These are phyloP conservation scores for Eulacestoma nigropectus DNA, from an alignment of 2,113 vertebrate genomes.

Conservation along the genomic window DNA sequence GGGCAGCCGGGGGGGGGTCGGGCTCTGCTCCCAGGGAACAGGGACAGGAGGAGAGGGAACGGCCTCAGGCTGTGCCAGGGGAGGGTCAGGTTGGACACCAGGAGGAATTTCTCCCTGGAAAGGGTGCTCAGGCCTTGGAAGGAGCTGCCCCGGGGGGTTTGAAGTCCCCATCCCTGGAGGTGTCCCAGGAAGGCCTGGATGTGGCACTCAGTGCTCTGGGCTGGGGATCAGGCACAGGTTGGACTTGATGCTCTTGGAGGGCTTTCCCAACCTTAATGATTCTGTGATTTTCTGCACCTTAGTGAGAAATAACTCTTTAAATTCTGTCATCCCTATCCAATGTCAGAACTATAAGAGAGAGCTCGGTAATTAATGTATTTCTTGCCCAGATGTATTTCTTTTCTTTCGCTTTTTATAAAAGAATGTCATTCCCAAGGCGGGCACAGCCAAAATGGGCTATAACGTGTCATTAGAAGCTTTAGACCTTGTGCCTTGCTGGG, in stretches of 20 bases:
- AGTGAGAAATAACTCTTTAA: not conserved
- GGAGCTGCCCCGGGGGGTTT: not conserved
- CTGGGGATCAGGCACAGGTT: not conserved
- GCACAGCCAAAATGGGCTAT: not conserved
- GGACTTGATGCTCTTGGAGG: not conserved
- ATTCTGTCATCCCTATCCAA: not conserved
- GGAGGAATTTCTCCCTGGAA: not conserved
- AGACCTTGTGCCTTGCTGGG: conserved; percentile 14
- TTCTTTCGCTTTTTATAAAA: not conserved
- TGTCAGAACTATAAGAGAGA: not conserved
- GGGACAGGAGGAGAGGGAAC: not conserved
- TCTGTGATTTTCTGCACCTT: not conserved
- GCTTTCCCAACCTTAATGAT: not conserved
- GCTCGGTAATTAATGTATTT: not conserved
- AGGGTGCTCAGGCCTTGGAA: accelerated
- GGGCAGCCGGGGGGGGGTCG: not conserved
- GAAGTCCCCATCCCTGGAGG: not conserved
- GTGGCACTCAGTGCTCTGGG: not conserved
- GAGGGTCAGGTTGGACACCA: accelerated
- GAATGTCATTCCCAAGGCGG: not conserved
- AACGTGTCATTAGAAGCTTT: not conserved
- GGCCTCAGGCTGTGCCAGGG: not conserved
- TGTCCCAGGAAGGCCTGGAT: not conserved
- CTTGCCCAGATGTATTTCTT: not conserved
- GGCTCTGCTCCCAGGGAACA: not conserved